A percentile compares a stretch with the other conserved stretches of the same genome.
Evolutionary conservation across 2,113 vertebrate genomes (phyloP).

Genomic region (Nothobranchius furzeri): DNA sequence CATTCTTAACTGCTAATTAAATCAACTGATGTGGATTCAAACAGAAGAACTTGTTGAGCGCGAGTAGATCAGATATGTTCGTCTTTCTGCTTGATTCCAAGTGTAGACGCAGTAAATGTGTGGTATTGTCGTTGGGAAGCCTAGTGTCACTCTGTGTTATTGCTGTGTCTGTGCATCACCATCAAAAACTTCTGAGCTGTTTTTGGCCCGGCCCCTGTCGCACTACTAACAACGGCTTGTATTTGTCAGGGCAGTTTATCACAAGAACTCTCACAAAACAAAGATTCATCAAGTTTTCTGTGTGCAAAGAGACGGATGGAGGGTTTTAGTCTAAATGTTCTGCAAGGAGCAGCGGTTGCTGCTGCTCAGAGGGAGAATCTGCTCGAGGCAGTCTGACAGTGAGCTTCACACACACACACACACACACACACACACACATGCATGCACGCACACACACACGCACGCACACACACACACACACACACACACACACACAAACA

Average conservation of each 20-base stretch:
- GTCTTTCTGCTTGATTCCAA: not conserved
- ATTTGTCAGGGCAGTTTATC: constrained; percentile 44
- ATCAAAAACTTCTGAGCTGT: constrained; percentile 36
- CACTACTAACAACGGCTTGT: constrained; percentile 24
- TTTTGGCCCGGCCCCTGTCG: constrained; percentile 3
- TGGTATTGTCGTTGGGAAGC: not conserved
- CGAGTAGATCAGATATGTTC: not conserved
- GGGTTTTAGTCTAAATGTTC: constrained; percentile 57
- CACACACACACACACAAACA: constrained; percentile 10
- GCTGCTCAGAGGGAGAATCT: constrained; percentile 42
- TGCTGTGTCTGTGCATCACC: constrained; percentile 9
- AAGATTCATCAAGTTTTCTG: constrained; percentile 53
- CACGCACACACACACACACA: constrained; percentile 9
- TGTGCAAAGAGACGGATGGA: constrained; percentile 20
- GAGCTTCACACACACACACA: constrained; percentile 15
- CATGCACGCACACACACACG: constrained; percentile 13
- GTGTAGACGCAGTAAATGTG: not conserved
- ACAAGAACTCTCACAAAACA: constrained; percentile 44
- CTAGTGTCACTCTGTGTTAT: constrained; percentile 6
- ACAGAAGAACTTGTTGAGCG: constrained; percentile 11
- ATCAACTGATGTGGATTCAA: constrained; percentile 7
- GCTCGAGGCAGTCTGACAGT: constrained; percentile 37
- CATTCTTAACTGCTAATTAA: constrained; percentile 42
- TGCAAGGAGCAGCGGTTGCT: constrained; percentile 41
- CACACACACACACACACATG: constrained; percentile 11